Evolutionary conservation across 2,797 vertebrate genomes (phyloP).

Genomic region (Arctocebus calabarensis): DNA sequence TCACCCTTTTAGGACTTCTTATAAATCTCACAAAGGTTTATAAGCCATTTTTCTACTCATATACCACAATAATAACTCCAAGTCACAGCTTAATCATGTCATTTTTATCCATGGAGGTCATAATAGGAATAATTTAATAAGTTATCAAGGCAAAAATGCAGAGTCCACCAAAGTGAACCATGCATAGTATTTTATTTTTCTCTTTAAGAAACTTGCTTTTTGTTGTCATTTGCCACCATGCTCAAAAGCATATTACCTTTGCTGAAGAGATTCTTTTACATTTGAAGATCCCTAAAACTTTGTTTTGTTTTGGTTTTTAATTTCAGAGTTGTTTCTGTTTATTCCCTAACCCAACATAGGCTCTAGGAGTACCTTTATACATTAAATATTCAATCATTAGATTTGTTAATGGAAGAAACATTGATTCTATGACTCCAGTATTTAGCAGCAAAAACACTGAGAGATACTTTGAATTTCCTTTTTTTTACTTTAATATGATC

Average conservation of each 20-base stretch:
- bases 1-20: background rate
- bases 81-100: background rate
- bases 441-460: background rate
- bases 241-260: background rate
- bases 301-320: background rate
- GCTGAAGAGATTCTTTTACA: background rate
- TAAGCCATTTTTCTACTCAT: background rate
- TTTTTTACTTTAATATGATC: background rate
- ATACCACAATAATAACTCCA: background rate
- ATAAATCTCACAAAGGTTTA: background rate
- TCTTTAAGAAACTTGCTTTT: background rate
- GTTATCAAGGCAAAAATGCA: background rate
- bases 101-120: background rate
- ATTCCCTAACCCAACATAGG: accelerated
- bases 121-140: background rate
- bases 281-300: background rate
- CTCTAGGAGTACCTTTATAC: background rate
- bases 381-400: background rate
- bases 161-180: background rate
- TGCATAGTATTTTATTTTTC: background rate
- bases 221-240: background rate
- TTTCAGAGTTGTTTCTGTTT: background rate
- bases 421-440: background rate
- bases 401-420: background rate
- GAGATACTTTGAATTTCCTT: background rate